Conservation (phyloP, 2,797 vertebrate species). For the Sebastolobus alascanus region DNA sequence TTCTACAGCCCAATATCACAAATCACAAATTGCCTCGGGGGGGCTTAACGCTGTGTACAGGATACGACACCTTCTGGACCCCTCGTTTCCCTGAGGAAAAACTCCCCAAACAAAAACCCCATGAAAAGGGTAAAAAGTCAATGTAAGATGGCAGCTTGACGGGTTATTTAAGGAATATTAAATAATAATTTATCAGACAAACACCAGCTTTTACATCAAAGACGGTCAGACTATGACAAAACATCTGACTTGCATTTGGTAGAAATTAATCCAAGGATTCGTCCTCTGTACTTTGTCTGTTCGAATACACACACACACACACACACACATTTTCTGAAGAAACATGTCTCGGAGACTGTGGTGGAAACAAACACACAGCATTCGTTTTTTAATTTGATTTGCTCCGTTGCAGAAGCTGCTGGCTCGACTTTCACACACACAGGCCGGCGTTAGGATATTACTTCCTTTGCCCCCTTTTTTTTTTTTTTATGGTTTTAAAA, state of each 20-base stretch:
- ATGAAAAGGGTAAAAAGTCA: too few relatives aligned
- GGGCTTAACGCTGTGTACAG: neutral
- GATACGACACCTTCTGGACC: neutral
- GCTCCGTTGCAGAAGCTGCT: constrained; percentile 16
- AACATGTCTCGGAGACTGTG: constrained; percentile 2
- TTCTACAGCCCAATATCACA: neutral
- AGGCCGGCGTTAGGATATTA: neutral
- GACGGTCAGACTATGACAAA: neutral
- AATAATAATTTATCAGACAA: neutral
- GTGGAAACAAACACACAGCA: constrained; percentile 9
- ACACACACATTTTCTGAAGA: constrained; percentile 9
- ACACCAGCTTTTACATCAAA: constrained; percentile 8
- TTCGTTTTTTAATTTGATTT: constrained; percentile 26
- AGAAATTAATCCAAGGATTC: neutral
- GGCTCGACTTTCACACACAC: constrained; percentile 9
- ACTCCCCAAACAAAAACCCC: neutral
- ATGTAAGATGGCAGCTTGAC: neutral
- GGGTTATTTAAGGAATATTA: neutral
- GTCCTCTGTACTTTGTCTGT: neutral
- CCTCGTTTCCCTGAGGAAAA: neutral
- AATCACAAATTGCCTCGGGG: neutral
- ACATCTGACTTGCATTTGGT: constrained; percentile 30
- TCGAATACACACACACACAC: too few relatives aligned
- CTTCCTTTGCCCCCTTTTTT: neutral
- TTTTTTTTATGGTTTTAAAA: neutral